Percentiles rank a stretch among this genome's conserved stretches.
phyloP scores from a whole-genome alignment of 2,113 vertebrate genomes.

The Anolis sagrei region DNA sequence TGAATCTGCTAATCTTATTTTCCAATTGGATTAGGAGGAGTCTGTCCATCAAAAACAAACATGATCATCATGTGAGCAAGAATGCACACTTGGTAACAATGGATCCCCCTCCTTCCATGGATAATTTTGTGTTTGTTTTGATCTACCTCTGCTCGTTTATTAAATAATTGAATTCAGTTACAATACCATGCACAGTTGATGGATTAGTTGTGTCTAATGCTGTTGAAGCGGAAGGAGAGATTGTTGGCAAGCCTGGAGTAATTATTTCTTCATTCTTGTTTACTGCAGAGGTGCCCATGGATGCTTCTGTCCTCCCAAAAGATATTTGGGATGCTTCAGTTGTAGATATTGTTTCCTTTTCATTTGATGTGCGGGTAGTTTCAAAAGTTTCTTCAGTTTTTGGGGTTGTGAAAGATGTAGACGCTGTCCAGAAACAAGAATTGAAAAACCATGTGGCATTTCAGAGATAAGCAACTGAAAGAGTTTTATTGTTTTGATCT shows the following conservation, averaged over 20 bases:
- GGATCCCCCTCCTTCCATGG: not conserved
- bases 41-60: not conserved
- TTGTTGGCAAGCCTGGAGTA: not conserved
- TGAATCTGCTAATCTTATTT: not conserved
- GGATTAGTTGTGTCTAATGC: not conserved
- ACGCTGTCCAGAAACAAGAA: not conserved
- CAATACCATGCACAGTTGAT: not conserved
- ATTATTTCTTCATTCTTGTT: not conserved
- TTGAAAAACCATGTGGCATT: not conserved
- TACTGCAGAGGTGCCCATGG: not conserved
- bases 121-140: not conserved
- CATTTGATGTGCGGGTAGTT: not conserved
- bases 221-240: no score
- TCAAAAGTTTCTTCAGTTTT: not conserved
- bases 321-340: not conserved
- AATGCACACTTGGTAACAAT: not conserved
- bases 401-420: not conserved
- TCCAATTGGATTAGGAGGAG: not conserved
- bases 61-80: not conserved
- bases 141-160: not conserved
- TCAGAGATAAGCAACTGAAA: not conserved
- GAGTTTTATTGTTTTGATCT: not conserved
- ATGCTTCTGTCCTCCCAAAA: not conserved
- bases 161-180: not conserved
- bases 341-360: not conserved